These are phyloP conservation scores for Cuniculus paca DNA, from an alignment of 2,797 vertebrate genomes.

Conservation along the genomic window DNA sequence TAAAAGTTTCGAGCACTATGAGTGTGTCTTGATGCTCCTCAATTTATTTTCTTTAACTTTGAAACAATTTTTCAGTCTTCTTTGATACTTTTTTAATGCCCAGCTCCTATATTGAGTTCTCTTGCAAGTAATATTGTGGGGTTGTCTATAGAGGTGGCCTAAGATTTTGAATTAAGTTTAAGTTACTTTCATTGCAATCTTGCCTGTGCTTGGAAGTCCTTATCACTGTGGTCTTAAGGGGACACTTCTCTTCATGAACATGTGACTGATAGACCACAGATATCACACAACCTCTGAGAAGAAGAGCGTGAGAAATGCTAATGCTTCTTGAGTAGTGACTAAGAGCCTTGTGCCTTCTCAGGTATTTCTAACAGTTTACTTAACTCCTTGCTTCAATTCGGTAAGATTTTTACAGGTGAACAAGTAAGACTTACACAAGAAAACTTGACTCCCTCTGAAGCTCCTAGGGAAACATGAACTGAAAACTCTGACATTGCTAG, in stretches of 20 bases:
- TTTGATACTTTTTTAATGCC: background rate
- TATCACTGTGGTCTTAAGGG: background rate
- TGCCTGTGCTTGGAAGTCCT: background rate
- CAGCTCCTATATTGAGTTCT: background rate
- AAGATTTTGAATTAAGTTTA: background rate
- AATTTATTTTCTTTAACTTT: constrained; percentile 21
- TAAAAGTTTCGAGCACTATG: background rate
- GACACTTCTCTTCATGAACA: background rate
- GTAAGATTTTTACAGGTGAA: background rate
- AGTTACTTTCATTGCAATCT: background rate
- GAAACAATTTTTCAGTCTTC: background rate
- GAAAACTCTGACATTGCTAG: background rate
- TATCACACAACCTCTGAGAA: background rate
- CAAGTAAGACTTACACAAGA: background rate
- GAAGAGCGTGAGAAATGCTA: background rate
- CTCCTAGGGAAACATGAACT: background rate
- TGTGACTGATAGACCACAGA: background rate
- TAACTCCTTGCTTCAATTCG: background rate
- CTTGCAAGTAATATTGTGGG: background rate
- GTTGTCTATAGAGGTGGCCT: background rate
- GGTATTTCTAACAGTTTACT: background rate
- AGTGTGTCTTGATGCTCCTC: background rate
- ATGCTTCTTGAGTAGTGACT: too few relatives aligned
- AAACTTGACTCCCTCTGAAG: background rate
- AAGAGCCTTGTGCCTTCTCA: background rate